Conservation (phyloP, 2,888 invertebrate genomes). For the Frankliniella intonsa region DNA sequence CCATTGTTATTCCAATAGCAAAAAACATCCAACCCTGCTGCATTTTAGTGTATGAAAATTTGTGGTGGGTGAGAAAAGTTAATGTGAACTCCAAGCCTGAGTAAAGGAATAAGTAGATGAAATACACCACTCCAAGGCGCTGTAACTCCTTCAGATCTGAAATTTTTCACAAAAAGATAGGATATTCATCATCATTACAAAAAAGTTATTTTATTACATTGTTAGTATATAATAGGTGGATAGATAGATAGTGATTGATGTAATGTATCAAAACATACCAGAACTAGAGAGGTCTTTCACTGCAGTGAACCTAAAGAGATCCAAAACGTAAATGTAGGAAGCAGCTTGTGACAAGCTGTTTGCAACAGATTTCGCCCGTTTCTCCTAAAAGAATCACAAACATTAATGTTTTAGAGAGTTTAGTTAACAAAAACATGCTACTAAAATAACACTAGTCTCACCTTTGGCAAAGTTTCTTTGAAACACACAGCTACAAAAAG, state of each 20-base stretch:
- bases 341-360: conserved; percentile 62
- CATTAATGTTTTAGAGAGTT: background rate
- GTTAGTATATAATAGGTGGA: background rate
- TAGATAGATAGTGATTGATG: background rate
- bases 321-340: conserved; percentile 57
- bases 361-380: conserved; percentile 63
- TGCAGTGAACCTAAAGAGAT: conserved; percentile 59
- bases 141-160: conserved; percentile 62
- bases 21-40: conserved; percentile 98
- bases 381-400: conserved; percentile 53
- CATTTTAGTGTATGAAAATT: conserved; percentile 86
- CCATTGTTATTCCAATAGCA: conserved; percentile 88
- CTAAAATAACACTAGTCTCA: conserved; percentile 46
- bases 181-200: no score
- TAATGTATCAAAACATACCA: conserved; percentile 26
- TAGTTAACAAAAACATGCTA: background rate
- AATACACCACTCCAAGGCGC: conserved; percentile 71
- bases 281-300: conserved; percentile 55
- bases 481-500: conserved; percentile 66
- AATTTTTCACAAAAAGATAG: conserved; percentile 34
- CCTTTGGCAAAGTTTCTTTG: conserved; percentile 77
- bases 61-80: conserved; percentile 91
- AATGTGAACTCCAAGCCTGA: conserved; percentile 96
- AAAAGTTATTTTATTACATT: no score
- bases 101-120: conserved; percentile 70